A percentile compares a stretch with the other conserved stretches of the same genome.
Conservation (phyloP, 1,140 invertebrate species). For the Bombus vancouverensis region DNA sequence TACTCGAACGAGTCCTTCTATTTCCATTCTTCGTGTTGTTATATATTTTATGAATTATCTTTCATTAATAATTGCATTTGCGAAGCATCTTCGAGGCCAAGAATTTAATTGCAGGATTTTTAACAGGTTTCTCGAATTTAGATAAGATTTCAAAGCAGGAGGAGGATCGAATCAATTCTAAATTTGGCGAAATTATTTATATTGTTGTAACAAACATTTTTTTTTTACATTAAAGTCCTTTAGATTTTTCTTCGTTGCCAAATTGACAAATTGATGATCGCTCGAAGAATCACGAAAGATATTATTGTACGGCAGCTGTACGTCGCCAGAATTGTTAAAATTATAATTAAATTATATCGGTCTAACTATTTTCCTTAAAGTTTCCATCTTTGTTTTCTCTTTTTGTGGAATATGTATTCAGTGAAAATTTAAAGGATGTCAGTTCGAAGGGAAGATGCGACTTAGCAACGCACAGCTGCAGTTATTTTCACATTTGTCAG, state of each 20-base stretch:
- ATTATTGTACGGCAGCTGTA: slow-evolving; percentile 21
- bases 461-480: not conserved
- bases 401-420: too few species aligned
- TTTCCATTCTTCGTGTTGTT: not conserved
- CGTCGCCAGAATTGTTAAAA: slow-evolving; percentile 9
- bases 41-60: not conserved
- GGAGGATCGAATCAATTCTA: slow-evolving; percentile 8
- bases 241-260: not conserved
- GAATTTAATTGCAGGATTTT: slow-evolving; percentile 3
- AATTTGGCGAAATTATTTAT: slow-evolving; percentile 1
- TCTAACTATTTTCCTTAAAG: not conserved
- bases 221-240: not conserved
- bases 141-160: slow-evolving; percentile 6
- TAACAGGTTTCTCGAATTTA: slow-evolving; percentile 49
- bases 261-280: slow-evolving; percentile 29
- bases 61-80: not conserved
- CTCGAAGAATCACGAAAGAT: slow-evolving; percentile 8
- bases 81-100: not conserved
- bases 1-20: not conserved
- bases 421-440: too few species aligned
- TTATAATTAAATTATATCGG: not conserved
- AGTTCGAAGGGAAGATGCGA: not conserved
- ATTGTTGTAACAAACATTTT: not conserved
- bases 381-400: not conserved
- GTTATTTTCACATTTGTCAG: slow-evolving; percentile 3